Evolutionary conservation across 2,888 invertebrate genomes (phyloP).

Genomic region (Escarpia spicata): DNA sequence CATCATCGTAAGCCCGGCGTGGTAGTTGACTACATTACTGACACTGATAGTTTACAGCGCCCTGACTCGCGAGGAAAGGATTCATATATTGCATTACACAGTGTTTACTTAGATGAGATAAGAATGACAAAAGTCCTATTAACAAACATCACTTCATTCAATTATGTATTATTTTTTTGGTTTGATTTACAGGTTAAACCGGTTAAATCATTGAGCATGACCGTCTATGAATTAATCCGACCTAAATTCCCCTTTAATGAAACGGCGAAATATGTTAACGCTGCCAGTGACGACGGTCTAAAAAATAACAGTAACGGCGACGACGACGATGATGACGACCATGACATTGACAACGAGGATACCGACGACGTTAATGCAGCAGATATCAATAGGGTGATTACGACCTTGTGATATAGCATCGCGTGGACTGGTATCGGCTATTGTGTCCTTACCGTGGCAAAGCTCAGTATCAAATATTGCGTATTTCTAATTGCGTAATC

Average conservation of each 20-base stretch:
- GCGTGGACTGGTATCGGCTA: not conserved
- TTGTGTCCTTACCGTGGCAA: not conserved
- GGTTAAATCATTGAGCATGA: not conserved
- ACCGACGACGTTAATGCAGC: not conserved
- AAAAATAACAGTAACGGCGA: not conserved
- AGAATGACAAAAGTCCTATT: not conserved
- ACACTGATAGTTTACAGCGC: too few species aligned
- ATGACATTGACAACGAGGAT: not conserved
- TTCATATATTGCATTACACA: not conserved
- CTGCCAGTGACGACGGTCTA: not conserved
- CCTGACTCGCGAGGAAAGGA: not conserved
- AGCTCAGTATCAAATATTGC: not conserved
- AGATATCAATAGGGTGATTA: not conserved
- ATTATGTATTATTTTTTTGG: not conserved
- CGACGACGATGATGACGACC: not conserved
- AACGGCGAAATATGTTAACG: not conserved
- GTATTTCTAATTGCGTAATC: not conserved
- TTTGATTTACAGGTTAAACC: not conserved
- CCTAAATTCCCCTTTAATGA: not conserved
- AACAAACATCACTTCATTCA: not conserved
- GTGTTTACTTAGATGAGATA: not conserved
- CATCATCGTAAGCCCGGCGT: too few species aligned
- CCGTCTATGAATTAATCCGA: not conserved
- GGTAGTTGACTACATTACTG: too few species aligned
- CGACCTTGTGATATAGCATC: not conserved